Percentiles rank a stretch among this genome's conserved stretches.
phyloP scores from a whole-genome alignment of 1,140 invertebrate genomes.

The Ips nitidus region DNA sequence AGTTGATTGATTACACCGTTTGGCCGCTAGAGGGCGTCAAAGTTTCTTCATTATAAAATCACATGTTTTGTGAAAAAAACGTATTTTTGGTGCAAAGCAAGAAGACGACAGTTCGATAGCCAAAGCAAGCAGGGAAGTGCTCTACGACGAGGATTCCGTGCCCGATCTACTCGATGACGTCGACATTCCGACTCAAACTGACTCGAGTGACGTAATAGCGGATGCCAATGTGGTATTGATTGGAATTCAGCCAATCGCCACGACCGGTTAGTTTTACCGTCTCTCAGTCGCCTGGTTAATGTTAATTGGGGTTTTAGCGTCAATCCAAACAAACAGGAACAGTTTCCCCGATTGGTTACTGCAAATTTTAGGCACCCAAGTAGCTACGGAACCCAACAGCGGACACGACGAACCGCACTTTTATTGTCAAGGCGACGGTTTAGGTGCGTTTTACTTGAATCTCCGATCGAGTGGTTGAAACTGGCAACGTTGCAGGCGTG shows the following conservation, averaged over 20 bases:
- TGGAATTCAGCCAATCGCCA: slow-evolving; percentile 18
- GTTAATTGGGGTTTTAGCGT: slow-evolving; percentile 2
- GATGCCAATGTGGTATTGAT: slow-evolving; percentile 27
- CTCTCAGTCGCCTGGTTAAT: background rate
- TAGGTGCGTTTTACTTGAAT: slow-evolving; percentile 41
- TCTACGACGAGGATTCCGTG: slow-evolving; percentile 48
- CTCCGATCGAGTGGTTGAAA: background rate
- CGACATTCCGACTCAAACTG: slow-evolving; percentile 36
- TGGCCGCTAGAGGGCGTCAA: too few relatives aligned
- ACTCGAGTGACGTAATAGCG: slow-evolving; percentile 10
- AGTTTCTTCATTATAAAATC: too few relatives aligned
- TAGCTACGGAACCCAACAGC: background rate
- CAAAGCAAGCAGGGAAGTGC: slow-evolving; percentile 44
- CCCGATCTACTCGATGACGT: slow-evolving; percentile 46
- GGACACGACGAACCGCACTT: slow-evolving; percentile 44
- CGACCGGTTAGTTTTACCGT: background rate
- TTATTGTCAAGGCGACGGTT: slow-evolving; percentile 51
- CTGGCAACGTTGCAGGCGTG: slow-evolving; percentile 40
- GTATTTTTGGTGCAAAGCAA: too few relatives aligned
- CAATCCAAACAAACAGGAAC: slow-evolving; percentile 33
- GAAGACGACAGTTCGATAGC: slow-evolving; percentile 20
- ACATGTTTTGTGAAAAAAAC: too few relatives aligned
- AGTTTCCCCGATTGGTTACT: slow-evolving; percentile 50
- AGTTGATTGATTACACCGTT: too few relatives aligned
- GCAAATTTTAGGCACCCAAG: slow-evolving; percentile 46